These are phyloP conservation scores for Parasteatoda lunata DNA, from an alignment of 2,888 invertebrate species.

Conservation along the genomic window DNA sequence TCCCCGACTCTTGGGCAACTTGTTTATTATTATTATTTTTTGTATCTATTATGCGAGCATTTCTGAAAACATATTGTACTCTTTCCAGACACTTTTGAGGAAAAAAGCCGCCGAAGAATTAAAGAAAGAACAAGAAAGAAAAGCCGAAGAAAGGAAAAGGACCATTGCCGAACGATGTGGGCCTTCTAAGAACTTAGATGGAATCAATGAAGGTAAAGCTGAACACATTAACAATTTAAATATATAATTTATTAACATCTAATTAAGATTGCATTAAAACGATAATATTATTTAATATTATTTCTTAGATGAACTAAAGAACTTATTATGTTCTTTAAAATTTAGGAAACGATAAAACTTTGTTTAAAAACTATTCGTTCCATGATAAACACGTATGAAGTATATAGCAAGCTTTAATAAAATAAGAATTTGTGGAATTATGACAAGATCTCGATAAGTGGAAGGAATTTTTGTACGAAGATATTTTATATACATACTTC, in stretches of 20 bases:
- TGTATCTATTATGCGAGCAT: not conserved
- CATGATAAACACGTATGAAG: no score
- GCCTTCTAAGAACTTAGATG: slow-evolving; percentile 68
- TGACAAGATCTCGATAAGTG: no score
- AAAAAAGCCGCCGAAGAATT: slow-evolving; percentile 71
- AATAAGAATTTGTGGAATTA: no score
- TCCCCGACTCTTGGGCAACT: not conserved
- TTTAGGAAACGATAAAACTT: no score
- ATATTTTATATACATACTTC: no score
- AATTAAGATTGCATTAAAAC: not conserved
- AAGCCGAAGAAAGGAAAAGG: slow-evolving; percentile 70
- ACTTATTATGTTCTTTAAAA: no score
- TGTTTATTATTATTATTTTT: not conserved
- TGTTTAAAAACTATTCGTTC: no score
- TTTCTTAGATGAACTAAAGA: no score
- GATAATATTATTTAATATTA: no score
- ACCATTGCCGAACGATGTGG: slow-evolving; percentile 70
- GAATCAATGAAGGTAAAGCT: slow-evolving; percentile 70
- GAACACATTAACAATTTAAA: not conserved
- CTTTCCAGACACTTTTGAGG: slow-evolving; percentile 69
- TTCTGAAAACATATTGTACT: not conserved
- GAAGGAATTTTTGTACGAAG: no score
- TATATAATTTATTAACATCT: not conserved
- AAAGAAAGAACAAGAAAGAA: slow-evolving; percentile 71
- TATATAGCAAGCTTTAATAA: no score